phyloP scores from a whole-genome alignment of 2,113 vertebrate genomes.

The Pagrus major region DNA sequence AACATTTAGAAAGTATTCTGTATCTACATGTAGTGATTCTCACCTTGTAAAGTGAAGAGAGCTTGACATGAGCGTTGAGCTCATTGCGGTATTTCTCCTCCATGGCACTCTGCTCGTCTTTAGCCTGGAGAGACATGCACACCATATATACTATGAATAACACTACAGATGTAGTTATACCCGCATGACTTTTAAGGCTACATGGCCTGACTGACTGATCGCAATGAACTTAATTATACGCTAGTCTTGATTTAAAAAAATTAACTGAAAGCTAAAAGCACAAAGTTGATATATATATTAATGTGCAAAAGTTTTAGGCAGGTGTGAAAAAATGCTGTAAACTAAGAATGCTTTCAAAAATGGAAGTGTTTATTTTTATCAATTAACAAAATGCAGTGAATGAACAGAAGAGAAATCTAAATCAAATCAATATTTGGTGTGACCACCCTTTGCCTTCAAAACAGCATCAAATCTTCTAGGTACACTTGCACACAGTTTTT shows the following conservation, averaged over 20 bases:
- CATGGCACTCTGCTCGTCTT: slow-evolving; percentile 92
- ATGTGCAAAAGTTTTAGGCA: too few relatives aligned
- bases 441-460: too few relatives aligned
- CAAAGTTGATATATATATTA: too few relatives aligned
- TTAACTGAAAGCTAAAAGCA: neutral
- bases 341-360: too few relatives aligned
- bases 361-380: too few relatives aligned
- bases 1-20: neutral
- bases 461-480: too few relatives aligned
- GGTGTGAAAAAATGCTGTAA: too few relatives aligned
- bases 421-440: too few relatives aligned
- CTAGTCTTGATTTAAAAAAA: neutral
- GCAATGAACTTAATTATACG: neutral
- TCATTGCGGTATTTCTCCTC: slow-evolving; percentile 97
- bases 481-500: too few relatives aligned
- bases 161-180: too few relatives aligned
- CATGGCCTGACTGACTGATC: neutral
- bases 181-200: neutral
- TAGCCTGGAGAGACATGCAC: slow-evolving; percentile 82
- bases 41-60: slow-evolving; percentile 97
- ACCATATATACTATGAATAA: neutral
- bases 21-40: slow-evolving; percentile 19
- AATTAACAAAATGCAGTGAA: too few relatives aligned
- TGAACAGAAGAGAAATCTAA: too few relatives aligned
- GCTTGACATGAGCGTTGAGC: slow-evolving; percentile 92